These are phyloP conservation scores for Heliconius ismenius DNA, from an alignment of 2,888 invertebrate species.

Conservation along the genomic window DNA sequence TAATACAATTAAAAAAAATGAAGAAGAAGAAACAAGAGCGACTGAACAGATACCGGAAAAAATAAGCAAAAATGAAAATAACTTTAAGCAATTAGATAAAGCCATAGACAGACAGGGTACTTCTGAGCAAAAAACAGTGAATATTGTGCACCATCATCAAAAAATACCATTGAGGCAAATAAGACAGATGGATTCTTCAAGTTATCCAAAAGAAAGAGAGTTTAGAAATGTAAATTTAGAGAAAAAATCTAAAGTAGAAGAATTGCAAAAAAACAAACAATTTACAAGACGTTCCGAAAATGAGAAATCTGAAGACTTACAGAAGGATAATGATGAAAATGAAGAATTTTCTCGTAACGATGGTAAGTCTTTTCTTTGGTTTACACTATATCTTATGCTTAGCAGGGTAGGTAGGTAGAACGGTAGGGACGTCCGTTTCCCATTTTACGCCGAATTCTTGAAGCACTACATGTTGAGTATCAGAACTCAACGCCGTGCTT, in stretches of 20 bases:
- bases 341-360: not conserved
- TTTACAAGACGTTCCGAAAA: not conserved
- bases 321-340: not conserved
- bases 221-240: not conserved
- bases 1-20: not conserved
- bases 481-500: no score
- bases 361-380: not conserved
- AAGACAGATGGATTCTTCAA: not conserved
- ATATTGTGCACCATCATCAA: not conserved
- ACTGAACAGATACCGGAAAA: not conserved
- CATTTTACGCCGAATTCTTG: no score
- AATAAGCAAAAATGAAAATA: not conserved
- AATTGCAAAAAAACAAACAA: not conserved
- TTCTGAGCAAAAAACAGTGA: not conserved
- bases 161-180: conserved; percentile 5
- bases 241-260: not conserved
- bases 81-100: not conserved
- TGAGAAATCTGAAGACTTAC: not conserved
- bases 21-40: not conserved
- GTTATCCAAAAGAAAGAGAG: not conserved
- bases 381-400: no score
- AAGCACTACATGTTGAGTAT: no score
- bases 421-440: no score
- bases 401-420: no score
- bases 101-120: not conserved